Evolutionary conservation across 2,888 invertebrate genomes (phyloP).

Genomic region (Oscheius myriophilus): DNA sequence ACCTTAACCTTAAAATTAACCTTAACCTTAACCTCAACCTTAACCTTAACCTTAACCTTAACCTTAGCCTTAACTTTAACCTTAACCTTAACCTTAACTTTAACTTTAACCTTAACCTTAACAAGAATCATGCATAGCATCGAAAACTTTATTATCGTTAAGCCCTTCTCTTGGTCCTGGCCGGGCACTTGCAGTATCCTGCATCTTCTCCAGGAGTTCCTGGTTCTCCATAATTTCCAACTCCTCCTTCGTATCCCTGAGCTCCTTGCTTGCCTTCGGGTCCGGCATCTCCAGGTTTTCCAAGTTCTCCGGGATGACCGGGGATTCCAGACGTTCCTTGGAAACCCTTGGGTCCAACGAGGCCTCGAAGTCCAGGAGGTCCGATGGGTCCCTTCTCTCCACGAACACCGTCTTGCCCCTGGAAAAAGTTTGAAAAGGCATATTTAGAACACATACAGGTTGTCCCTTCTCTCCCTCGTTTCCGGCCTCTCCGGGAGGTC

Average conservation of each 20-base stretch:
- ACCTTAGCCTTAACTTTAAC: too few relatives aligned
- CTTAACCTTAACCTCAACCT: too few relatives aligned
- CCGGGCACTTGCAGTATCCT: constrained; percentile 47
- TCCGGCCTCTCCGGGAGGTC: constrained; percentile 46
- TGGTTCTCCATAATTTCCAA: constrained; percentile 5
- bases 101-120: too few relatives aligned
- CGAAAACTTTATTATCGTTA: too few relatives aligned
- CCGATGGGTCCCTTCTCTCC: constrained; percentile 72
- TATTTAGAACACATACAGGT: background rate
- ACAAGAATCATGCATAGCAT: too few relatives aligned
- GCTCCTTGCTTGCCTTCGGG: constrained; percentile 73
- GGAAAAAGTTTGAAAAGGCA: constrained; percentile 2
- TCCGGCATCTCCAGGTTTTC: constrained; percentile 75
- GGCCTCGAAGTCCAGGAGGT: constrained; percentile 74
- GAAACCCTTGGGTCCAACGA: constrained; percentile 70
- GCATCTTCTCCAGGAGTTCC: constrained; percentile 45
- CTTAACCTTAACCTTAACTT: too few relatives aligned
- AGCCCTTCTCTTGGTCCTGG: constrained; percentile 11
- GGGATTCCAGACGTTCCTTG: constrained; percentile 73
- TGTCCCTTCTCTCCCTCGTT: constrained; percentile 57
- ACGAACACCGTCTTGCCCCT: constrained; percentile 72
- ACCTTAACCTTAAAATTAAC: too few relatives aligned
- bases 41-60: too few relatives aligned
- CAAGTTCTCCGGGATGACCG: constrained; percentile 77
- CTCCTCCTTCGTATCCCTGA: too few relatives aligned